These are phyloP conservation scores for Palaemon carinicauda DNA, from an alignment of 1,140 invertebrate genomes.

Conservation along the genomic window DNA sequence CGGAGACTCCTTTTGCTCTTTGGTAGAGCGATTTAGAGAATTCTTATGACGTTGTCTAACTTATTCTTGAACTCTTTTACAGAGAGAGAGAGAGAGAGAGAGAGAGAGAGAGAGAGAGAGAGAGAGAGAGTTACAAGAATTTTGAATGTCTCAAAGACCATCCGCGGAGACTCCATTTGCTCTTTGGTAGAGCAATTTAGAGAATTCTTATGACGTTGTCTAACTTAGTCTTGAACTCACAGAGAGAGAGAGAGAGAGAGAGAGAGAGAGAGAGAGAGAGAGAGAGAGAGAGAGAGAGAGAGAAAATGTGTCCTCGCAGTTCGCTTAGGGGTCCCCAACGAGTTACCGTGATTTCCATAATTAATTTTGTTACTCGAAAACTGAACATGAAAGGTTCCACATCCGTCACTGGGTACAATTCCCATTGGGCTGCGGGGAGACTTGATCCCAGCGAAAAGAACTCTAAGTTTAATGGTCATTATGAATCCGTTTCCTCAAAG, in stretches of 20 bases:
- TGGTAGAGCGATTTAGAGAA: too few species aligned
- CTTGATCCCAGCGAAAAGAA: too few species aligned
- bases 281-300: background rate
- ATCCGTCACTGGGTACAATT: too few species aligned
- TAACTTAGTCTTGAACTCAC: background rate
- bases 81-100: background rate
- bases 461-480: too few species aligned
- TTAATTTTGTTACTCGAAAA: too few species aligned
- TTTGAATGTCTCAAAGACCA: background rate
- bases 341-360: background rate
- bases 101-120: background rate
- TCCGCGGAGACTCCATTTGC: too few species aligned
- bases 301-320: background rate
- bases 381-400: background rate
- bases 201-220: too few species aligned
- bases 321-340: background rate
- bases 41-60: too few species aligned
- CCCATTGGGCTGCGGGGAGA: too few species aligned
- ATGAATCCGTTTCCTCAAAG: too few species aligned
- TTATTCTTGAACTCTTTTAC: background rate
- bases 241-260: background rate
- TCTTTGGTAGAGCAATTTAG: too few species aligned
- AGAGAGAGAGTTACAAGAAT: background rate
- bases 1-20: too few species aligned
- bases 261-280: background rate